A percentile compares a stretch with the other conserved stretches of the same genome.
These are phyloP conservation scores for Eretmochelys imbricata DNA, from an alignment of 2,113 vertebrate genomes.

Conservation along the genomic window DNA sequence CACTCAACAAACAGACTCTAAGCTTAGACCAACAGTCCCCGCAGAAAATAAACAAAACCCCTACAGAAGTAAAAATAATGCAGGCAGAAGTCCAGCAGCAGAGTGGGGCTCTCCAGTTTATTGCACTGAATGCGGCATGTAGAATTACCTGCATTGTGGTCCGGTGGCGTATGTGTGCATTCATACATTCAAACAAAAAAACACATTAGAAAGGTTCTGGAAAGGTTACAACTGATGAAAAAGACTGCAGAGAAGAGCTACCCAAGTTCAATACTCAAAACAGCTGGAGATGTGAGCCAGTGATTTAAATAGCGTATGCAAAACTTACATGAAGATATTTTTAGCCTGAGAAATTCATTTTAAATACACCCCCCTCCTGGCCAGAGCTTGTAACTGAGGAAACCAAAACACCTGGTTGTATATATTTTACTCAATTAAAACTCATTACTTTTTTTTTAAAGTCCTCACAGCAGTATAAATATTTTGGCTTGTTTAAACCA, in stretches of 20 bases:
- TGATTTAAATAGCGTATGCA: background rate
- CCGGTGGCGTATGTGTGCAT: background rate
- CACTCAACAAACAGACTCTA: background rate
- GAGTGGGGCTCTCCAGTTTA: background rate
- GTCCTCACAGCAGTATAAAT: background rate
- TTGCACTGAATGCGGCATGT: background rate
- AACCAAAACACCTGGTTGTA: background rate
- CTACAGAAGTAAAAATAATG: background rate
- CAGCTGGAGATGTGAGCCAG: constrained; percentile 48
- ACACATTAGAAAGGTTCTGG: constrained; percentile 5
- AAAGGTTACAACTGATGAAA: constrained; percentile 41
- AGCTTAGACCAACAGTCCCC: background rate
- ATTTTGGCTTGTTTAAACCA: background rate
- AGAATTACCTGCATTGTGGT: background rate
- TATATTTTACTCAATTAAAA: background rate
- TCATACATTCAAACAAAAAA: background rate
- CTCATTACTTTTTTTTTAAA: background rate
- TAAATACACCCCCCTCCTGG: constrained; percentile 57
- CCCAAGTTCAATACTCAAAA: background rate
- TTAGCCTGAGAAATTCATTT: constrained; percentile 58
- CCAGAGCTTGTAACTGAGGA: background rate
- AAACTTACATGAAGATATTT: constrained; percentile 65
- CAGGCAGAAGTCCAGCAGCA: background rate
- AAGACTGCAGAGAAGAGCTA: constrained; percentile 26
- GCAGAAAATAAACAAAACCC: background rate